Evolutionary conservation across 1,140 invertebrate genomes (phyloP).

Genomic region (Hestina assimilis): DNA sequence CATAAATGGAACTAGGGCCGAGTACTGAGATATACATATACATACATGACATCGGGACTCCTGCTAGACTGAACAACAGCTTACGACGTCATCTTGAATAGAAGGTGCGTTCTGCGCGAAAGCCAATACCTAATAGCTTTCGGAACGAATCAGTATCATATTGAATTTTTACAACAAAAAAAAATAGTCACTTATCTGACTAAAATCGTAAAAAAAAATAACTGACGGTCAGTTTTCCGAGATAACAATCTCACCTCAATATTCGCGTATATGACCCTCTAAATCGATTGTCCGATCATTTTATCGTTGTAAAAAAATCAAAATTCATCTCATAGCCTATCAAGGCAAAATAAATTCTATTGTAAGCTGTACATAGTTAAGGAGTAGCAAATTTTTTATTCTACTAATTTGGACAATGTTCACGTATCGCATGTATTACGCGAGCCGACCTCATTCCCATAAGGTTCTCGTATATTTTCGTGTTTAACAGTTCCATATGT

Average conservation of each 20-base stretch:
- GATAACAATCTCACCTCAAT: background rate
- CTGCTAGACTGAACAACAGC: too few species aligned
- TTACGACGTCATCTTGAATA: too few species aligned
- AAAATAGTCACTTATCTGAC: too few species aligned
- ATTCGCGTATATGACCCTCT: background rate
- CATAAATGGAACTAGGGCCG: too few species aligned
- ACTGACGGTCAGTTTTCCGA: too few species aligned
- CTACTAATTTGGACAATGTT: slow-evolving; percentile 29
- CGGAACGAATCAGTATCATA: too few species aligned
- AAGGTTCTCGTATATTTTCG: slow-evolving; percentile 22
- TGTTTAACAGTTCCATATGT: slow-evolving; percentile 17
- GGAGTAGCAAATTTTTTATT: slow-evolving; percentile 10
- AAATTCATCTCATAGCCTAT: background rate
- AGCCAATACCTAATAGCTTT: too few species aligned
- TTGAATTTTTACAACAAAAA: too few species aligned
- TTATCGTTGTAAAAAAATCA: background rate
- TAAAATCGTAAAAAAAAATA: too few species aligned
- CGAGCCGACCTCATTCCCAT: slow-evolving; percentile 35
- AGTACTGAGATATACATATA: too few species aligned
- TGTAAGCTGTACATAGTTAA: background rate
- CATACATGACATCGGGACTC: too few species aligned
- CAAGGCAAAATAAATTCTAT: slow-evolving; percentile 12
- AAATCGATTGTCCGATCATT: background rate
- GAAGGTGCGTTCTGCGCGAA: too few species aligned
- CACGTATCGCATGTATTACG: slow-evolving; percentile 29